Base-by-base conservation (phyloP, 2,797 vertebrate species). In the Zonotrichia albicollis region DNA sequence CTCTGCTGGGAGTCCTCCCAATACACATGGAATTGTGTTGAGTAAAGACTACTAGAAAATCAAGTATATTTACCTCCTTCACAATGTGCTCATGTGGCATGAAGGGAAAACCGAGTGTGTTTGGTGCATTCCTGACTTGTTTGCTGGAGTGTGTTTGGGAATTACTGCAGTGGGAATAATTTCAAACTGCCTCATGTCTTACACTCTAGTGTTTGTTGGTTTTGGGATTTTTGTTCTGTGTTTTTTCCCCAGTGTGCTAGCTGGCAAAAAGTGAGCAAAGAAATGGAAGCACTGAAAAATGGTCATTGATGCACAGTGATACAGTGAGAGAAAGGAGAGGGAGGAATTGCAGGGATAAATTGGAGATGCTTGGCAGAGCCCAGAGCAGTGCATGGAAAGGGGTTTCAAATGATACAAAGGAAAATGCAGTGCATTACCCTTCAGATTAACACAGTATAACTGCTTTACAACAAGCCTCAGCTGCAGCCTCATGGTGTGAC, bases 61-160 rank as follows among this genome's bases (percentile, higher is more conserved):
- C 2, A 1, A 38, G 17, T 43, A 5, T 10, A 9, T 81, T 87
- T 64, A 20, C 34, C 32, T 14, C 51, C 16, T 68, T 87, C 38
- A 51, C 36, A 42, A 9, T 1, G 5, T 16, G 45, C 17, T 64
- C 30, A 5, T 6, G 18, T n/a, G 5, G 2, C 0, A 0, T 20
- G n/a, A 50, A 71, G n/a, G 80, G 26, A 17, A 66, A 78, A 9
- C 5, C 0, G 34, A 54, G 19, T 30, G 19, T 61, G 23, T 20
- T 27, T 9, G 6, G 11, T 58, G 36, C 22, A 21, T 8, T 64
- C 58, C 48, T 71, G 25, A 29, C 23, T 77, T 0, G 0, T 66
- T 57, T 80, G 16, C 48, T 77, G 79, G 20, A 16, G 5, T 20
- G 12, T 14, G 5, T 50, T 66, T 77, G 40, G 40, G 62, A 87